Evolutionary conservation across 2,113 vertebrate species (phyloP).

Genomic region (Ailuropoda melanoleuca): DNA sequence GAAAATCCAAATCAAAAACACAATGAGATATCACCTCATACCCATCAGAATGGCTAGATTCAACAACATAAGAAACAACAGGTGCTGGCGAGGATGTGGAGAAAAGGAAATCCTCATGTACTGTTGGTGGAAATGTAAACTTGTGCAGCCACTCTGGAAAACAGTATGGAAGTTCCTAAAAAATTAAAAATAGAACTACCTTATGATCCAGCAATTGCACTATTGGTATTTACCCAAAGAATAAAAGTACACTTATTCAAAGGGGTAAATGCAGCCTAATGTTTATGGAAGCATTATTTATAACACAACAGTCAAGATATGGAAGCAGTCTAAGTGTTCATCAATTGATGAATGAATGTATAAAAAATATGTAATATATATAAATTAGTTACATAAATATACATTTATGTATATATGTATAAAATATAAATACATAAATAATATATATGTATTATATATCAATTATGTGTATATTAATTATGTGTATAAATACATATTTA

Average conservation of each 20-base stretch:
- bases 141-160: neutral
- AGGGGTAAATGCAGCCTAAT: neutral
- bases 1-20: neutral
- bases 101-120: neutral
- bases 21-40: neutral
- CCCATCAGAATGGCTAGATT: neutral
- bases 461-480: no score
- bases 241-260: neutral
- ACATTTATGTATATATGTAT: neutral
- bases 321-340: neutral
- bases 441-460: no score
- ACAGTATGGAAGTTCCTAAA: neutral
- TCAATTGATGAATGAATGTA: neutral
- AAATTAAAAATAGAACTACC: neutral
- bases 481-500: no score
- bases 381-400: no score
- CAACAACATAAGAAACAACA: neutral
- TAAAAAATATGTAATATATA: neutral
- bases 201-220: neutral
- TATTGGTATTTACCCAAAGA: neutral
- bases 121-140: neutral
- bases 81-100: neutral
- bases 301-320: neutral
- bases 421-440: no score
- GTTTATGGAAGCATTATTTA: neutral